Evolutionary conservation across 2,888 invertebrate genomes (phyloP).

Genomic region (Neoitamus cyanurus): DNA sequence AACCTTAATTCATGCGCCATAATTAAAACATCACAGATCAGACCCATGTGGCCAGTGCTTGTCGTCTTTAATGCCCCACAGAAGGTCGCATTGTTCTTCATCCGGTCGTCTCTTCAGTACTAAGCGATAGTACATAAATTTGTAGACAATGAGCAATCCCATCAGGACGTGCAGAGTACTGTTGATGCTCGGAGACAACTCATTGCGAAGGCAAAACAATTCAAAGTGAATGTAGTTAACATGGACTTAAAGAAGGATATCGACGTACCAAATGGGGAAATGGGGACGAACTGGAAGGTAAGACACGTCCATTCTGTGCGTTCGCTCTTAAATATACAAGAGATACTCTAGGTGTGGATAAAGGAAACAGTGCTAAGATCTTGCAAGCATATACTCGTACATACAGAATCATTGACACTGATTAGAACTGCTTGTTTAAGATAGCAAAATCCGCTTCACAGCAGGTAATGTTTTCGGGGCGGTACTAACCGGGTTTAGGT

Average conservation of each 20-base stretch:
- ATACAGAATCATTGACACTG: not conserved
- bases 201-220: not conserved
- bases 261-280: not conserved
- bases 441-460: not conserved
- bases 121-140: not conserved
- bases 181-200: not conserved
- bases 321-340: not conserved
- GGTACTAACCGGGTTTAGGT: not conserved
- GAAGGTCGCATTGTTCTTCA: not conserved
- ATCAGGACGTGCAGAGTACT: not conserved
- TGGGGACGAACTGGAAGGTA: not conserved
- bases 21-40: constrained; percentile 14
- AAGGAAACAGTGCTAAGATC: not conserved
- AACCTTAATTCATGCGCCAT: not conserved
- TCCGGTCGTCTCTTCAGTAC: not conserved
- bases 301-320: not conserved
- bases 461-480: not conserved
- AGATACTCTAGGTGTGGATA: not conserved
- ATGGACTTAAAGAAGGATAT: not conserved
- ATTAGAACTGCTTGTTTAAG: not conserved
- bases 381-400: not conserved
- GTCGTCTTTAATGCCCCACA: not conserved
- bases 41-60: constrained; percentile 2
- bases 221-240: constrained; percentile 6
- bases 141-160: not conserved